These are phyloP conservation scores for Camponotus fellah DNA, from an alignment of 2,888 invertebrate genomes.

Conservation along the genomic window DNA sequence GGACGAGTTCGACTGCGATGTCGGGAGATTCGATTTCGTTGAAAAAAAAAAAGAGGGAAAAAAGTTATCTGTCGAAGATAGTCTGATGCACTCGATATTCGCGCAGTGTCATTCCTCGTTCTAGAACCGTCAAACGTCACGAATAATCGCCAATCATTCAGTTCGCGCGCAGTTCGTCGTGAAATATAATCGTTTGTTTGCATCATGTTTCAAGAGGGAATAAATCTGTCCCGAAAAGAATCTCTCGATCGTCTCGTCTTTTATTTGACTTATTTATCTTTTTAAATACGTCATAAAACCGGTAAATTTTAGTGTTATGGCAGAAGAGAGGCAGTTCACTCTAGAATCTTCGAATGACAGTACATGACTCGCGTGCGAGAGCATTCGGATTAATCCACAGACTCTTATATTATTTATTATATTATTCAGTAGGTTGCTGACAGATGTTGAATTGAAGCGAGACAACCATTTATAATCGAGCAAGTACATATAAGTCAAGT, in stretches of 20 bases:
- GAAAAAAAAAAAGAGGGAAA: neutral
- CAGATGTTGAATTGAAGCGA: too few species aligned
- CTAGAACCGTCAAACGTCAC: conserved; percentile 5
- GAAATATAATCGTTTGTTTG: neutral
- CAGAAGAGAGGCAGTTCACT: neutral
- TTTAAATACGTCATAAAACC: neutral
- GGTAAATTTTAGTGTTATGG: neutral
- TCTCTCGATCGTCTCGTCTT: neutral
- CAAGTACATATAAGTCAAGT: too few species aligned
- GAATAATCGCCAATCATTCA: conserved; percentile 23
- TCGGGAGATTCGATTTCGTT: neutral
- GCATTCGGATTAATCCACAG: too few species aligned
- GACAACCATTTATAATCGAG: too few species aligned
- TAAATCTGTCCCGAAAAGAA: neutral
- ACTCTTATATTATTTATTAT: too few species aligned
- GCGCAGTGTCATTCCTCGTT: conserved; percentile 61
- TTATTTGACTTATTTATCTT: neutral
- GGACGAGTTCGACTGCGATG: neutral
- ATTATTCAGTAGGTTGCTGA: too few species aligned
- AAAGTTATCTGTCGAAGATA: neutral
- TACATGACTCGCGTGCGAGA: neutral
- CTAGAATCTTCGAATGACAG: neutral
- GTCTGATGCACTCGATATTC: conserved; percentile 34
- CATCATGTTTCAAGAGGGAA: neutral
- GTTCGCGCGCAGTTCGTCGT: too few species aligned